Evolutionary conservation across 2,888 invertebrate genomes (phyloP), one percentile per base, ranked within the genome.

Genomic region (Odiellus spinosus): DNA sequence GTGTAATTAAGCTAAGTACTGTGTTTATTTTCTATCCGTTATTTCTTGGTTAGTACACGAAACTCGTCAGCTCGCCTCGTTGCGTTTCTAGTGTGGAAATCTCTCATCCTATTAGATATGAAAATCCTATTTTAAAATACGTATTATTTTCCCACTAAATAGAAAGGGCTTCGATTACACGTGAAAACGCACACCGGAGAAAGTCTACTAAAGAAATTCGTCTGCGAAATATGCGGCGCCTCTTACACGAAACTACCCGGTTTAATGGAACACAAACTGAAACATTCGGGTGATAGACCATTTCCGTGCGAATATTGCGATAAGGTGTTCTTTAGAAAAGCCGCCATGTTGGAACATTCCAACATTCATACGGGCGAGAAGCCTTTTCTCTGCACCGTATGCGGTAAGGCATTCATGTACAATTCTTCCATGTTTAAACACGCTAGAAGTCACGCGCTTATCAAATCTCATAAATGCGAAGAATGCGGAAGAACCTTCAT

Each of bases 341-440:
- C 47, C 10, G 50, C 53, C 6, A 44, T 55, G 2, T 53, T 49
- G 19, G 46, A 49, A 14, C 55, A 56, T 42, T 43, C 48, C 59
- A 74, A 78, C 0, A 76, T 74, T 55, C 80, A 80, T 66, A 73
- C 67, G 59, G 74, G 75, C 42, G 74, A 73, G 1, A 71, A 76
- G 44, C 72, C 77, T 50, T 82, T 76, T 63, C 76, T 78, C 32
- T 84, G 83, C 63, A 73, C 73, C 59, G 77, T 77, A 59, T 85
- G 84, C 64, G 73, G 75, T 42, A 81, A 80, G 63, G 68, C 72
- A 46, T 86, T 84, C 26, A 41, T 15, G 1, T 15, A 32, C 4
- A 44, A 34, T 19, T 17, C 18, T 3, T 21, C 12, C 32, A 5
- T 48, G 32, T 18, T 8, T 17, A 41, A 12, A 2, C 48, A 48